These are phyloP conservation scores for Tachysurus vachellii DNA, from an alignment of 2,113 vertebrate species.

Conservation along the genomic window DNA sequence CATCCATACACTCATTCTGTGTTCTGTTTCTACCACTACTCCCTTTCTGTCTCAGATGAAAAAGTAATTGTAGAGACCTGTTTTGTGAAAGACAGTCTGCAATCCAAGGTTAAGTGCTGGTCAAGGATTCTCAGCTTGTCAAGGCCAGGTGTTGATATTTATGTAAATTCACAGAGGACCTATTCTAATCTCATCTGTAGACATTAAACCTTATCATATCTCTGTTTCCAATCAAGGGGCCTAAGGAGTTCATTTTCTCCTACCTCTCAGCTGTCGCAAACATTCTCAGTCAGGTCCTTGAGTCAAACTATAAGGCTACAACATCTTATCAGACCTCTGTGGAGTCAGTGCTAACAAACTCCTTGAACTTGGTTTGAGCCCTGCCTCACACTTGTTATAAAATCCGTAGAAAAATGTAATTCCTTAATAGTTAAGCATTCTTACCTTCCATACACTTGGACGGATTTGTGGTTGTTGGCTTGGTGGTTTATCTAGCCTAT, in stretches of 20 bases:
- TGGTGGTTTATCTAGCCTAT: not conserved
- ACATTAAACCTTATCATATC: conserved; percentile 63
- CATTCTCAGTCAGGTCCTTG: conserved; percentile 65
- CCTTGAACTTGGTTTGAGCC: not conserved
- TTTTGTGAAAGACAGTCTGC: conserved; percentile 38
- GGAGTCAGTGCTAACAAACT: not conserved
- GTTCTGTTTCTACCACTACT: not conserved
- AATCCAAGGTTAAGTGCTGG: conserved; percentile 54
- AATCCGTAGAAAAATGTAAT: not conserved
- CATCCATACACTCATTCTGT: not conserved
- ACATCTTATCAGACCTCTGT: not conserved
- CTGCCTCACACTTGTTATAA: not conserved
- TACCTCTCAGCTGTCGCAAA: conserved; percentile 69
- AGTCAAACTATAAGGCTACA: conserved; percentile 46
- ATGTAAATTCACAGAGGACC: conserved; percentile 52
- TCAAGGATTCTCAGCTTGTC: conserved; percentile 50
- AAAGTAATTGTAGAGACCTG: conserved; percentile 61
- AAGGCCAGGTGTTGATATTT: conserved; percentile 61
- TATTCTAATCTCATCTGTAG: conserved; percentile 49
- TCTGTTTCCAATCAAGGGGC: conserved; percentile 66
- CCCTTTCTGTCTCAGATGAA: conserved; percentile 51
- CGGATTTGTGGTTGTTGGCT: not conserved
- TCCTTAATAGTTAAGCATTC: not conserved
- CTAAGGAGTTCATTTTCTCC: conserved; percentile 63
- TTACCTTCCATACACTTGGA: not conserved